Percentiles rank a stretch among this genome's conserved stretches.
These are phyloP conservation scores for Bombyx mandarina DNA, from an alignment of 1,140 invertebrate genomes.

Conservation along the genomic window DNA sequence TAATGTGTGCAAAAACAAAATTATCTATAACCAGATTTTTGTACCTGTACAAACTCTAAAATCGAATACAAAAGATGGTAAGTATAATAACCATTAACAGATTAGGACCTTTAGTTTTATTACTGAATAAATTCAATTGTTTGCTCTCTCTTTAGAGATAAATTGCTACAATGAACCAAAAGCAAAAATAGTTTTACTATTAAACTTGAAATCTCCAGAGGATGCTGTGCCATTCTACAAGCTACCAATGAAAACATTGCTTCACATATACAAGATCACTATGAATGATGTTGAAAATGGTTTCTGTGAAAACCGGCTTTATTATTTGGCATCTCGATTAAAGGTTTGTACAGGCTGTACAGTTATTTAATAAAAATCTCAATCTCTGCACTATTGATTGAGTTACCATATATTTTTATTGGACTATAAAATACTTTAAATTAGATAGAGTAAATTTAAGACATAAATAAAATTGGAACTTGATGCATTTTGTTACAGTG, in stretches of 20 bases:
- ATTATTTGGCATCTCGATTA: constrained; percentile 50
- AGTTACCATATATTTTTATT: too few species aligned
- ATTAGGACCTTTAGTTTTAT: too few species aligned
- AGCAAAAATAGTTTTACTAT: constrained; percentile 31
- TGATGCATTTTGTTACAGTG: constrained; percentile 31
- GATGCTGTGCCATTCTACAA: constrained; percentile 57
- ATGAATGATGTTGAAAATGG: constrained; percentile 40
- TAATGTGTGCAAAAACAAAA: too few species aligned
- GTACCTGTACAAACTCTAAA: too few species aligned
- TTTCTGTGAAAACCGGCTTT: constrained; percentile 56
- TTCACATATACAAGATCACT: constrained; percentile 42
- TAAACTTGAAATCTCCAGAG: constrained; percentile 45
- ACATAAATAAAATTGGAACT: too few species aligned
- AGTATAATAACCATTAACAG: too few species aligned
- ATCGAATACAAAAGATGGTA: too few species aligned
- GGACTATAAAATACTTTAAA: background rate
- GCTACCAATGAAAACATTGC: constrained; percentile 37
- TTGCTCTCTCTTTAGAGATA: background rate
- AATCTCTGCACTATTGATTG: too few species aligned
- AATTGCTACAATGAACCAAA: constrained; percentile 20
- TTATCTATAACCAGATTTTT: too few species aligned
- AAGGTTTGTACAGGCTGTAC: constrained; percentile 24
- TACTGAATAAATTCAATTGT: too few species aligned
- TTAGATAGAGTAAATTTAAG: background rate
- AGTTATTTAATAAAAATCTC: too few species aligned